phyloP scores from a whole-genome alignment of 2,888 invertebrate genomes.

The Dicycla oo region DNA sequence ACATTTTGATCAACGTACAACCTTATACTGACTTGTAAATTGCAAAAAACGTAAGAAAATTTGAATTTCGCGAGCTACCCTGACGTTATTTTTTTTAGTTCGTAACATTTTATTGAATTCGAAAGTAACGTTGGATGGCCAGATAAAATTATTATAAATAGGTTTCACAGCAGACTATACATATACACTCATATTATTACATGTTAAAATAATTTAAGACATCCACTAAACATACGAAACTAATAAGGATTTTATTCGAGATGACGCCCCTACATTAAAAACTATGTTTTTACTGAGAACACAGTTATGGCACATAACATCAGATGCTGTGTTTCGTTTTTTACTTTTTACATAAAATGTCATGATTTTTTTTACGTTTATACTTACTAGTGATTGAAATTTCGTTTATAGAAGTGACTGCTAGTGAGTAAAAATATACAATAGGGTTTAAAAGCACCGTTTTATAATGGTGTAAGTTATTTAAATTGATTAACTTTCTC shows the following conservation, averaged over 20 bases:
- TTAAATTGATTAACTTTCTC: too few species aligned
- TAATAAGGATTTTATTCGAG: constrained; percentile 62
- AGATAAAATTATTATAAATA: not conserved
- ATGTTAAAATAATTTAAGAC: constrained; percentile 49
- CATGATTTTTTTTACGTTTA: constrained; percentile 79
- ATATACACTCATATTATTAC: not conserved
- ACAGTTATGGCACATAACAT: constrained; percentile 88
- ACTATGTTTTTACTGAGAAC: constrained; percentile 76
- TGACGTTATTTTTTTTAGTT: not conserved
- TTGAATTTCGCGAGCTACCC: too few species aligned
- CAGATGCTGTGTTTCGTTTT: constrained; percentile 80
- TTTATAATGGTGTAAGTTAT: not conserved
- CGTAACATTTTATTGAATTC: not conserved
- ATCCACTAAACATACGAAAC: constrained; percentile 55
- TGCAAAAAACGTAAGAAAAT: too few species aligned
- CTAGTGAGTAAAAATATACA: not conserved
- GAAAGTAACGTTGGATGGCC: not conserved
- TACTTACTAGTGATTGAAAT: constrained; percentile 64
- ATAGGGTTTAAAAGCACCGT: not conserved
- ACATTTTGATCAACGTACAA: too few species aligned
- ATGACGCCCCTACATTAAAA: constrained; percentile 66
- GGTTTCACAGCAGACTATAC: not conserved
- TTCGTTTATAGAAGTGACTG: constrained; percentile 61
- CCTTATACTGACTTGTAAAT: too few species aligned
- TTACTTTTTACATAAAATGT: constrained; percentile 73